These are phyloP conservation scores for Pyrrhosoma nymphula DNA, from an alignment of 2,888 invertebrate genomes.

Conservation along the genomic window DNA sequence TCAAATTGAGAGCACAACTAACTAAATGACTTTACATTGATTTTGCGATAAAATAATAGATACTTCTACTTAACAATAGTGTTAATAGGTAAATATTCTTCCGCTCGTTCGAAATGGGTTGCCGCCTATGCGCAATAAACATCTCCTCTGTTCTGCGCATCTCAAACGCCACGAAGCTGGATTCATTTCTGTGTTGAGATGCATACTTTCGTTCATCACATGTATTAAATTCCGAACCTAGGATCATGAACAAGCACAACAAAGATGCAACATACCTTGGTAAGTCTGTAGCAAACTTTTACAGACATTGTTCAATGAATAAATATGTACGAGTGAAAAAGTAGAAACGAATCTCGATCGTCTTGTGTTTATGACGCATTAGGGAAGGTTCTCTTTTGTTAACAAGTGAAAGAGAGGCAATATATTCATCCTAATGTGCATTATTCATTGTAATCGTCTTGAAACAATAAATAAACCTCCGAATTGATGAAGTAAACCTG, in stretches of 20 bases:
- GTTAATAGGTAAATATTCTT: constrained; percentile 11
- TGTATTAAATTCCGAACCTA: constrained; percentile 40
- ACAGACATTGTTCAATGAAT: not conserved
- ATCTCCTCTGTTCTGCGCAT: constrained; percentile 66
- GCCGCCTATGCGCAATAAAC: constrained; percentile 62
- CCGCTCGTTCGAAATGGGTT: constrained; percentile 60
- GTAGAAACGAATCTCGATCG: constrained; percentile 69
- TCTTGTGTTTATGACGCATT: constrained; percentile 68
- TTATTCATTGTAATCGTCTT: constrained; percentile 21
- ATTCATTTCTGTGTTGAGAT: constrained; percentile 62
- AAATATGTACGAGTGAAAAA: constrained; percentile 57
- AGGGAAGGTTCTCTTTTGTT: constrained; percentile 66
- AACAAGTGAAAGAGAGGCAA: constrained; percentile 67
- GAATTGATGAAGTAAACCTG: not conserved
- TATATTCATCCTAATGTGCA: constrained; percentile 48
- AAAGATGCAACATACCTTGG: constrained; percentile 66
- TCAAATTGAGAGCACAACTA: not conserved
- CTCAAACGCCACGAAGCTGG: constrained; percentile 52
- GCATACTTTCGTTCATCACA: not conserved
- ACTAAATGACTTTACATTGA: not conserved
- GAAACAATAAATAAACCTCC: not conserved
- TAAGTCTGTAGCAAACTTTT: constrained; percentile 56
- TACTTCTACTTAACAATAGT: not conserved
- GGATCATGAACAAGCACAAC: constrained; percentile 62
- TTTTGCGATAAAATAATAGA: not conserved